A percentile compares a stretch with the other conserved stretches of the same genome.
phyloP scores from a whole-genome alignment of 2,113 vertebrate genomes.

The Peromyscus californicus region DNA sequence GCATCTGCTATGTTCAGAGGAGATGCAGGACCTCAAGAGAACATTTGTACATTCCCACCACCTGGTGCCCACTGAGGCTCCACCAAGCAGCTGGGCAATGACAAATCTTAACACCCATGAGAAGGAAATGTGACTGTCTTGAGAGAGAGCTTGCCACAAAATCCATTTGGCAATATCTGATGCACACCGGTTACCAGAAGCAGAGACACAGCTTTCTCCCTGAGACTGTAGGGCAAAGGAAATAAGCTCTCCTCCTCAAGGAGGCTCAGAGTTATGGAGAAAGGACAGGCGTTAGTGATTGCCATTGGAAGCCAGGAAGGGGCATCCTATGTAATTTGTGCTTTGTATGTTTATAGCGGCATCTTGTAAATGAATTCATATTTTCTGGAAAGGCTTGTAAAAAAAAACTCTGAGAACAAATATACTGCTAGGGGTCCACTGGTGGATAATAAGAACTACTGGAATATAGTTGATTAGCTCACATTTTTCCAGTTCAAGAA shows the following conservation, averaged over 20 bases:
- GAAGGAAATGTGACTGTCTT: neutral
- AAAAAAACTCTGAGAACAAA: slow-evolving; percentile 38
- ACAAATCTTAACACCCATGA: neutral
- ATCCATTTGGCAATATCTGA: slow-evolving; percentile 48
- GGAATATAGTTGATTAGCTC: slow-evolving; percentile 5
- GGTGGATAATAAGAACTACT: neutral
- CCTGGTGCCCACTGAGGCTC: neutral
- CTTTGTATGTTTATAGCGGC: slow-evolving; percentile 39
- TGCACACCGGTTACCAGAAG: neutral
- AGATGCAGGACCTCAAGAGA: neutral
- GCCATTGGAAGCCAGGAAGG: neutral
- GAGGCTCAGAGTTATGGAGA: slow-evolving; percentile 14
- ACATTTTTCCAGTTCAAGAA: slow-evolving; percentile 21
- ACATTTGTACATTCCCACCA: neutral
- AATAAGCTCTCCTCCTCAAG: slow-evolving; percentile 13
- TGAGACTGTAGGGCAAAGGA: slow-evolving; percentile 60
- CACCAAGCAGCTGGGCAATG: no score
- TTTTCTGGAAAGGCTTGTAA: slow-evolving; percentile 48
- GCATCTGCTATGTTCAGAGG: neutral
- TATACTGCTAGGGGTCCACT: neutral
- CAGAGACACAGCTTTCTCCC: slow-evolving; percentile 53
- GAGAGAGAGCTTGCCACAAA: slow-evolving; percentile 1
- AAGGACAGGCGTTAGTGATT: neutral
- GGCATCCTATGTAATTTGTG: slow-evolving; percentile 24
- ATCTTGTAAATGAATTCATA: slow-evolving; percentile 41